Percentiles rank a stretch among this genome's conserved stretches.
Conservation (phyloP, 2,113 vertebrate species). For the Cochlearius cochlearius region DNA sequence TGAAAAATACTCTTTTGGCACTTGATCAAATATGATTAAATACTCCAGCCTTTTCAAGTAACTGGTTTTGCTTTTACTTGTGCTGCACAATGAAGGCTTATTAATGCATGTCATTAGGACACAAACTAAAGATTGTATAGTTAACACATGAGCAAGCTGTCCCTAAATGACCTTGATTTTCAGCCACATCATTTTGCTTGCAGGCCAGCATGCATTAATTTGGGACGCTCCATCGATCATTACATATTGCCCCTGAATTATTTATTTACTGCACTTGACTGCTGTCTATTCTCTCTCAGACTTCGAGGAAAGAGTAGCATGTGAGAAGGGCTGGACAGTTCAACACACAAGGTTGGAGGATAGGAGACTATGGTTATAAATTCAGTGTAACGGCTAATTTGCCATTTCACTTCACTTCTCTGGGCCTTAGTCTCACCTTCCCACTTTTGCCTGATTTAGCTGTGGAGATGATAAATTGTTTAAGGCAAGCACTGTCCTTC, state of each 20-base stretch:
- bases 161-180: conserved; percentile 1
- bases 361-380: neutral
- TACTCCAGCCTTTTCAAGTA: neutral
- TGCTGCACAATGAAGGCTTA: neutral
- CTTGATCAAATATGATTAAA: neutral
- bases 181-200: neutral
- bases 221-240: neutral
- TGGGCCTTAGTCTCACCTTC: neutral
- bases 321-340: neutral
- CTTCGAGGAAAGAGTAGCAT: neutral
- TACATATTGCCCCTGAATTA: neutral
- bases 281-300: neutral
- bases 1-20: neutral
- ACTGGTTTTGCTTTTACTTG: neutral
- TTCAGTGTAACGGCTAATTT: neutral
- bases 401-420: neutral
- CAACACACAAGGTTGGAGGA: neutral
- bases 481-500: neutral
- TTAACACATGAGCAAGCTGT: neutral
- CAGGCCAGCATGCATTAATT: neutral
- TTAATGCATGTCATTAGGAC: neutral
- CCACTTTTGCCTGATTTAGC: neutral
- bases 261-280: neutral
- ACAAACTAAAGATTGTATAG: neutral
- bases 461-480: neutral